Base-by-base conservation (phyloP, 2,888 invertebrate species). In the Tridacna crocea region DNA sequence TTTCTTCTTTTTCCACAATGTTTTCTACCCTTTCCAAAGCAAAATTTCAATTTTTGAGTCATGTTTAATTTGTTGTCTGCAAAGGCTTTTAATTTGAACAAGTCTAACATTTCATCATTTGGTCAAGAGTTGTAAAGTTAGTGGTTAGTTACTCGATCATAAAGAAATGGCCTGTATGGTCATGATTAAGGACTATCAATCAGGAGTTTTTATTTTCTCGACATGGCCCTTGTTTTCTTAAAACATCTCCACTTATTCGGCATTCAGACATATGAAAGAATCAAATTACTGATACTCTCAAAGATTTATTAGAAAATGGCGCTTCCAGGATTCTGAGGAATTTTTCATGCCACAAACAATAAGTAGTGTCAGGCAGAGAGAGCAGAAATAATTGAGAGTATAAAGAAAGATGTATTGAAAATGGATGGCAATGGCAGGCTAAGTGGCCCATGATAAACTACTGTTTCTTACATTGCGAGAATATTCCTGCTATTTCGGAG, bases 331-430 rank as follows among this genome's bases (percentile, higher is more conserved):
- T 70, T 51, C 51, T 17, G 47, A 51, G 70, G 51, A 47, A 70
- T 70, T 70, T 70, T 70, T 70, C 70, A 70, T 70, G 70, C 70
- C 70, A 70, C 47, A 22, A 70, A 70, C 70, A 70, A 70, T 70
- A 70, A 51, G 51, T 24, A 51, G 70, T 70, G 70, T 47, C 51
- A n/a, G 22, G 51, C 51, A 51, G 47, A 47, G 51, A 51, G 26
- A 70, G 51, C 48, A 70, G 51, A 51, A 70, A 70, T 70, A 70
- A 70, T 70, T 70, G 70, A 70, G 70, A 24, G 70, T 70, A 51
- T 70, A 70, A 70, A 70, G 22, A 51, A 46, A 70, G 26, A 12
- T 17, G 22, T 51, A 70, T 51, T 51, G 70, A 70, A 70, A 70
- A 70, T 70, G n/a, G 70, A 70, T 70, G 26, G 48, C 51, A 70